phyloP scores from a whole-genome alignment of 2,888 invertebrate species.

The Coleophora flavipennella region DNA sequence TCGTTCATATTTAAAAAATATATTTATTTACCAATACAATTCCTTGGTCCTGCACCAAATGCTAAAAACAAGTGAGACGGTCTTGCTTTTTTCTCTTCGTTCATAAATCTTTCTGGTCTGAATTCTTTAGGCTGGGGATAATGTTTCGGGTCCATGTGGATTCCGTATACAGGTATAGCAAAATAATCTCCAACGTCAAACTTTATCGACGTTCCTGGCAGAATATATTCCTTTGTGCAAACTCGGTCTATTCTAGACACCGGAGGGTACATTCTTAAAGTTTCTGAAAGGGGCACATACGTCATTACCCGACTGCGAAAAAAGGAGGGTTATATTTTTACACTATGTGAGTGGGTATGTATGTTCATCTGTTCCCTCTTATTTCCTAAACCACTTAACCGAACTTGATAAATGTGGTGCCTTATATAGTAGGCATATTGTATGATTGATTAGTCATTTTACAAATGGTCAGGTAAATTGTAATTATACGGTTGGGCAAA shows the following conservation, averaged over 20 bases:
- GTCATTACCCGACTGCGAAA: too few species aligned
- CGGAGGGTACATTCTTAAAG: constrained; percentile 72
- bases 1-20: too few species aligned
- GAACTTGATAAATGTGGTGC: too few species aligned
- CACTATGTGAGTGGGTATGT: too few species aligned
- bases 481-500: too few species aligned
- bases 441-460: too few species aligned
- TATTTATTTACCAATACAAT: constrained; percentile 56
- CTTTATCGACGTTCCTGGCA: constrained; percentile 57
- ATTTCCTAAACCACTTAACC: too few species aligned
- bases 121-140: constrained; percentile 70
- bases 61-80: constrained; percentile 64
- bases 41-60: constrained; percentile 69
- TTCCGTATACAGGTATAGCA: constrained; percentile 54
- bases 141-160: constrained; percentile 69
- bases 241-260: constrained; percentile 63
- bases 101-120: constrained; percentile 68
- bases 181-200: constrained; percentile 60
- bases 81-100: constrained; percentile 64
- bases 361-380: too few species aligned
- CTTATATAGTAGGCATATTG: too few species aligned
- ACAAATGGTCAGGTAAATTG: too few species aligned
- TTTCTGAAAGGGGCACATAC: constrained; percentile 52
- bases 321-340: too few species aligned
- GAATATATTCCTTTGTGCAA: constrained; percentile 66